phyloP scores from a whole-genome alignment of 1,140 invertebrate genomes.

The Ladona fulva region DNA sequence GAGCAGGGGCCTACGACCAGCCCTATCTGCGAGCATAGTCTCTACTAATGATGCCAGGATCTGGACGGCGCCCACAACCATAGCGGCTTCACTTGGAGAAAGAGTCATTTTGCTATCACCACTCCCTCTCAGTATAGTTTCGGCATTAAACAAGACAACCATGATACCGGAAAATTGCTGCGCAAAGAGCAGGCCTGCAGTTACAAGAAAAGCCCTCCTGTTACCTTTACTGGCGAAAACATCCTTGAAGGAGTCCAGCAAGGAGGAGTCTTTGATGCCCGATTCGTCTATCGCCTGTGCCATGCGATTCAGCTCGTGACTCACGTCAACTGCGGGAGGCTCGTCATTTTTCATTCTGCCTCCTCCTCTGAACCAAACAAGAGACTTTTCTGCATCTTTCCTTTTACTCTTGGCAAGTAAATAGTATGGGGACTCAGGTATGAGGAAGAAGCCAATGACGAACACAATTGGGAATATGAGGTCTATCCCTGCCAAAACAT shows the following conservation, averaged over 20 bases:
- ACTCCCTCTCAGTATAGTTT: conserved; percentile 38
- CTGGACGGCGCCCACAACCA: conserved; percentile 34
- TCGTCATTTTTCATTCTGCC: conserved; percentile 31
- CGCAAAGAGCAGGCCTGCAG: conserved; percentile 36
- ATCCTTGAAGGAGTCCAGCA: conserved; percentile 23
- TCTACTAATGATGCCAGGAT: conserved; percentile 27
- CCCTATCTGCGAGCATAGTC: conserved; percentile 29
- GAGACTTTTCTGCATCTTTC: conserved; percentile 33
- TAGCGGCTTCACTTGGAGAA: conserved; percentile 22
- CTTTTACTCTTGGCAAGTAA: conserved; percentile 27
- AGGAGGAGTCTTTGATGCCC: conserved; percentile 19
- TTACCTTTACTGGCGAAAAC: conserved; percentile 23
- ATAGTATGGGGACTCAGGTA: conserved; percentile 39
- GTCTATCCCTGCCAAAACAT: conserved; percentile 32
- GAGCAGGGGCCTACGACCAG: conserved; percentile 38
- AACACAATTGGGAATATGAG: conserved; percentile 33
- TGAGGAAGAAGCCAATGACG: conserved; percentile 30
- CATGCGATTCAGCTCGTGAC: conserved; percentile 33
- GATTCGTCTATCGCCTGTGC: conserved; percentile 33
- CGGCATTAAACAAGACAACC: conserved; percentile 39
- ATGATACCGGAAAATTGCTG: conserved; percentile 41
- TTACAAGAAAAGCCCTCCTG: conserved; percentile 32
- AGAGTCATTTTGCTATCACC: conserved; percentile 29
- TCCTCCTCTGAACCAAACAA: conserved; percentile 46
- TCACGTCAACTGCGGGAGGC: conserved; percentile 23